These are phyloP conservation scores for Sepiola atlantica DNA, from an alignment of 2,888 invertebrate genomes.

Conservation along the genomic window DNA sequence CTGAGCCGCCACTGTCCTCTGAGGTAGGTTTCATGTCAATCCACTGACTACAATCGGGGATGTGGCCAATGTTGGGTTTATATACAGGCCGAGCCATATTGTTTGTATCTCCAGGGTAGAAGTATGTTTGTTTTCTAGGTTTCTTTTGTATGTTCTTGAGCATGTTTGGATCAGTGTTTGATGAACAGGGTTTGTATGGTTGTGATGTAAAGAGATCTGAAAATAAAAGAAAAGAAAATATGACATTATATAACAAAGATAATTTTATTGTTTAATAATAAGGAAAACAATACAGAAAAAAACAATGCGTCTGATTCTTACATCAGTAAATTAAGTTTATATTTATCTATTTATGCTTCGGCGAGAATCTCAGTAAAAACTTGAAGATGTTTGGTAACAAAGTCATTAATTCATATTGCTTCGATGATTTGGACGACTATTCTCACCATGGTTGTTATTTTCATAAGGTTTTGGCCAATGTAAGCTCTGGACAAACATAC, in stretches of 20 bases:
- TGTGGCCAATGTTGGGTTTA: neutral
- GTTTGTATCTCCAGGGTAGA: slow-evolving; percentile 12
- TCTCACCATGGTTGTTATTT: no score
- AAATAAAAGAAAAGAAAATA: neutral
- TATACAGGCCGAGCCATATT: slow-evolving; percentile 32
- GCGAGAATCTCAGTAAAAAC: no score
- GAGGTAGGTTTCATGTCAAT: slow-evolving; percentile 20
- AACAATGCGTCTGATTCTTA: neutral
- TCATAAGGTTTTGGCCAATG: no score
- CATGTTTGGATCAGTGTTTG: slow-evolving; percentile 18
- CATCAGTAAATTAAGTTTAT: no score
- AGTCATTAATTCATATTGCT: no score
- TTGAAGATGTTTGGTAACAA: no score
- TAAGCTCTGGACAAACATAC: no score
- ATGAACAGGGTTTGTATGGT: slow-evolving; percentile 32
- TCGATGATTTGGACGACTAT: no score
- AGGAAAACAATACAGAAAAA: neutral
- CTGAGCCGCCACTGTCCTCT: slow-evolving; percentile 9
- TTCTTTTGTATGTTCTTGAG: slow-evolving; percentile 13
- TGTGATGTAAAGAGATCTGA: neutral
- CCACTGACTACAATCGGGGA: slow-evolving; percentile 22
- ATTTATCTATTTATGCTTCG: no score
- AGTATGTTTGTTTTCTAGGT: slow-evolving; percentile 22
- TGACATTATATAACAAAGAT: neutral
- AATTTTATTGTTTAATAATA: neutral